A percentile compares a stretch with the other conserved stretches of the same genome.
These are phyloP conservation scores for Mustela lutreola DNA, from an alignment of 2,113 vertebrate genomes.

Conservation along the genomic window DNA sequence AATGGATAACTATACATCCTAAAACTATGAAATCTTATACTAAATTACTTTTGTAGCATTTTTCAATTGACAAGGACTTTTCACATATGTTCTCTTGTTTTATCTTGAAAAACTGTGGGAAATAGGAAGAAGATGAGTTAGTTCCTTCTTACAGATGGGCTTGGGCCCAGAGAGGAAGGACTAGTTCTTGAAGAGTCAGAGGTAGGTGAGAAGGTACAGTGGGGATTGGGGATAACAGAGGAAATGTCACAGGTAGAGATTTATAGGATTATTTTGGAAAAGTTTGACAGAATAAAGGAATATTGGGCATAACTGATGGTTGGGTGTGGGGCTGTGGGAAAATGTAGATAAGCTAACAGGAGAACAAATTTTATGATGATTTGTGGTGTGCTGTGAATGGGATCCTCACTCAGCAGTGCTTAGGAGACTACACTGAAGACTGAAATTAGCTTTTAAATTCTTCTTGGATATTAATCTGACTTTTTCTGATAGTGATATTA, in stretches of 20 bases:
- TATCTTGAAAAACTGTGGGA: background rate
- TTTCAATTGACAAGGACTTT: conserved; percentile 30
- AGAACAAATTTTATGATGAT: conserved; percentile 46
- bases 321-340: conserved; percentile 17
- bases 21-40: conserved; percentile 25
- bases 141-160: background rate
- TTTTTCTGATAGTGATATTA: conserved; percentile 36
- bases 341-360: background rate
- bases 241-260: background rate
- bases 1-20: conserved; percentile 40
- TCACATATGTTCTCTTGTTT: conserved; percentile 44
- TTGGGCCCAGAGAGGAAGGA: background rate
- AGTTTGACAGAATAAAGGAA: background rate
- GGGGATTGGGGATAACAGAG: background rate
- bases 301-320: background rate
- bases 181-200: background rate
- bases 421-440: background rate
- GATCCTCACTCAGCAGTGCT: conserved; percentile 15
- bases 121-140: background rate
- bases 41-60: conserved; percentile 38
- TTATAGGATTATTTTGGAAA: conserved; percentile 40
- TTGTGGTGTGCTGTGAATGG: conserved; percentile 16
- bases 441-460: conserved; percentile 47
- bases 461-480: conserved; percentile 43
- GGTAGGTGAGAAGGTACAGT: background rate